Base-by-base conservation (phyloP, 1,140 invertebrate genomes). In the Holotrichia oblita region DNA sequence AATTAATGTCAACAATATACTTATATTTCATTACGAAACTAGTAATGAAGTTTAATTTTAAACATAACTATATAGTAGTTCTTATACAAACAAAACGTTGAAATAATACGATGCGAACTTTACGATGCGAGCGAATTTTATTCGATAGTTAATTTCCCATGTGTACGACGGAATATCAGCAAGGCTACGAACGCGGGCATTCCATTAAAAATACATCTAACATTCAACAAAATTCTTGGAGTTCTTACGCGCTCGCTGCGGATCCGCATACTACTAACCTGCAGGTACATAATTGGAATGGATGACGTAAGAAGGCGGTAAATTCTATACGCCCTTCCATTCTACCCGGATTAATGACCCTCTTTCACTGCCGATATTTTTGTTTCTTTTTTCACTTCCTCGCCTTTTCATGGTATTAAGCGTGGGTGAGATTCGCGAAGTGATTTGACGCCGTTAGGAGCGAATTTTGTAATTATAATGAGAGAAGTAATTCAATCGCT, bases 141-240 rank as follows among this genome's bases (percentile, higher is more conserved):
- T 55, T 55, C 48, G 48, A 55, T 55, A 55, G 48, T 55, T 55
- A 55, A 55, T 55, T 55, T 55, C 48, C 48, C 48, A 55, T 17
- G 48, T 55, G 48, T 55, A n/a, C 48, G 48, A 55, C 48, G n/a
- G 48, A 55, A 55, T 55, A 55, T 55, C 48, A 55, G 17, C 14
- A 17, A n/a, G 48, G 48, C 48, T 55, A 55, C 14, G 17, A 14
- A 17, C 48, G 48, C 48, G 48, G 48, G 48, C 14, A 55, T 55
- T 55, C 48, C 48, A 55, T 55, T 55, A 55, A 55, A 55, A 55
- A 55, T 55, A 55, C 48, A 55, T 55, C 48, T 55, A 55, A 55
- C 48, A 55, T 55, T 55, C 48, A 55, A 55, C 48, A 55, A 55
- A 55, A 55, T 55, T 55, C 48, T 17, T 6, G 48, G 48, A 55